These are phyloP conservation scores for Chlamydotis undulata DNA, from an alignment of 2,113 vertebrate species.

Conservation along the genomic window DNA sequence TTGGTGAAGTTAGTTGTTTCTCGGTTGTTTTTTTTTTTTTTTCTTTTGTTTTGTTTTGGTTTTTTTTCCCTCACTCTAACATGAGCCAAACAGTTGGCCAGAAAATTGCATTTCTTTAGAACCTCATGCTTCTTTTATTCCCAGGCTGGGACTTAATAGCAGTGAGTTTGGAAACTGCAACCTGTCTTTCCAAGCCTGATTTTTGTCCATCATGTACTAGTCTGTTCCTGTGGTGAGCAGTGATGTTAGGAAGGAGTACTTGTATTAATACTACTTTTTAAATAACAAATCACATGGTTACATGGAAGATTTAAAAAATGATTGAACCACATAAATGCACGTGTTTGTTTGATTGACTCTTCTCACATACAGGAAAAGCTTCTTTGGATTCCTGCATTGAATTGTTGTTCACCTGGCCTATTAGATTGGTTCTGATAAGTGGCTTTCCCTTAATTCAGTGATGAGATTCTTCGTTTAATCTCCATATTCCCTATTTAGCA, in stretches of 20 bases:
- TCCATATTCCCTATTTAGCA: not conserved
- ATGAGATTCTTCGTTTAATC: not conserved
- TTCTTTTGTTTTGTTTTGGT: not conserved
- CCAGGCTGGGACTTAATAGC: not conserved
- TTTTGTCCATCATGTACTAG: not conserved
- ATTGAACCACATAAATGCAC: rapidly evolving
- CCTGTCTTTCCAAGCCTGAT: not conserved
- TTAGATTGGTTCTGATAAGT: not conserved
- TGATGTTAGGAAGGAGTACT: not conserved
- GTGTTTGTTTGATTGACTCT: not conserved
- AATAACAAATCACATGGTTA: not conserved
- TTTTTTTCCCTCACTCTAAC: not conserved
- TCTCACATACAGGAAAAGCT: not conserved
- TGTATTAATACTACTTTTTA: not conserved
- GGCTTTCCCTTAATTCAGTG: not conserved
- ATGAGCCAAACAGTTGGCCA: not conserved
- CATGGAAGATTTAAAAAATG: not conserved
- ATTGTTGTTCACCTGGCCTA: not conserved
- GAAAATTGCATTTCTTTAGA: not conserved
- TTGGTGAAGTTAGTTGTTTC: not conserved
- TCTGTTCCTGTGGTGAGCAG: not conserved
- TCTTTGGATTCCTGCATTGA: not conserved
- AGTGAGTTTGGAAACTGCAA: not conserved
- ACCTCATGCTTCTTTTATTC: not conserved
- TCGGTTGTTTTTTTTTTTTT: too few species aligned